Evolutionary conservation across 1,140 invertebrate genomes (phyloP).

Genomic region (Drosophila kanapiae): DNA sequence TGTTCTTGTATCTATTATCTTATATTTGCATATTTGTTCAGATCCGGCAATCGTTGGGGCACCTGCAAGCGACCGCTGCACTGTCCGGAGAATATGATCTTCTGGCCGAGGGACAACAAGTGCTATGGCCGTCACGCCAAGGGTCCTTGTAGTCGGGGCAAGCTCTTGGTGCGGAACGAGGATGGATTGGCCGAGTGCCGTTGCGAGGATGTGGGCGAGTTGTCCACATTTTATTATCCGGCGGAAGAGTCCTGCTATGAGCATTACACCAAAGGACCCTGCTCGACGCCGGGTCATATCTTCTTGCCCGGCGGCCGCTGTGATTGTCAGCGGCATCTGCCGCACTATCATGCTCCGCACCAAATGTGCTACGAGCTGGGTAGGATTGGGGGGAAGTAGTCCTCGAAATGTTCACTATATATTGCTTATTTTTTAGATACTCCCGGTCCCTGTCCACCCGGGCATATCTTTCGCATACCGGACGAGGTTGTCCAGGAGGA

Average conservation of each 20-base stretch:
- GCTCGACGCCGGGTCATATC: conserved; percentile 89
- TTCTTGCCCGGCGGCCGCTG: conserved; percentile 91
- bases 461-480: conserved; percentile 88
- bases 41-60: conserved; percentile 87
- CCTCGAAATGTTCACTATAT: not conserved
- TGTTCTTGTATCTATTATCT: no score
- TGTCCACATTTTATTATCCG: conserved; percentile 86
- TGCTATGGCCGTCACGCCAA: conserved; percentile 89
- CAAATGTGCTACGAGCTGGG: conserved; percentile 91
- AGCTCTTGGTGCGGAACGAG: conserved; percentile 87
- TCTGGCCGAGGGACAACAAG: conserved; percentile 90
- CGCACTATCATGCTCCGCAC: conserved; percentile 90
- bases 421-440: conserved; percentile 85
- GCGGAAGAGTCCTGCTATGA: conserved; percentile 89
- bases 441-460: conserved; percentile 89
- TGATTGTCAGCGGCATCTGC: conserved; percentile 89
- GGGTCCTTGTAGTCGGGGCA: conserved; percentile 91
- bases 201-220: conserved; percentile 85
- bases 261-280: conserved; percentile 92
- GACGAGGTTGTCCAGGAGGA: conserved; percentile 51
- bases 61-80: conserved; percentile 88
- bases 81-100: conserved; percentile 88
- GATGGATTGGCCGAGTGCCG: conserved; percentile 88
- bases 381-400: conserved; percentile 76
- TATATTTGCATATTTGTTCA: no score